Conservation (phyloP, 2,797 vertebrate genomes). For the Sus cebifrons region DNA sequence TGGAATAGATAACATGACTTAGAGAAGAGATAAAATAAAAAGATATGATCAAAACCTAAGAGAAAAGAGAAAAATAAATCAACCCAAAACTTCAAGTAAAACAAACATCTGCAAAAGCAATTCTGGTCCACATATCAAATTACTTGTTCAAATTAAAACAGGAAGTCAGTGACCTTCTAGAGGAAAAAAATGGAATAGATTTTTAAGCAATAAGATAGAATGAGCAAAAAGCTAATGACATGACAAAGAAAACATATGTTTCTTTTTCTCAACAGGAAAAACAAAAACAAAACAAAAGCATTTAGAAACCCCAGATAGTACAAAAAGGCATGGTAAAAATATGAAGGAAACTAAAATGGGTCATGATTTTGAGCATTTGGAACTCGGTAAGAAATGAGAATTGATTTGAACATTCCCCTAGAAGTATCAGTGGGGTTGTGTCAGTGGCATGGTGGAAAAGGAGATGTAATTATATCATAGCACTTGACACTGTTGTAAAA, state of each 20-base stretch:
- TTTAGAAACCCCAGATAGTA: background rate
- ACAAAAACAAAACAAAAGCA: constrained; percentile 24
- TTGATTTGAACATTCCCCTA: background rate
- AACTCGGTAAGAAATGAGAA: background rate
- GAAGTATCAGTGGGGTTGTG: background rate
- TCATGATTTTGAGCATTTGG: background rate
- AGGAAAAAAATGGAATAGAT: constrained; percentile 3
- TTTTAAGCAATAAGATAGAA: constrained; percentile 34
- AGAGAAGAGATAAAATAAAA: background rate
- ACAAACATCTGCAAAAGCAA: background rate
- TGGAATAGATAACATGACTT: background rate
- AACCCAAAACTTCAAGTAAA: background rate
- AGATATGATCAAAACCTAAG: background rate
- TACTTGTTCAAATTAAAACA: constrained; percentile 13
- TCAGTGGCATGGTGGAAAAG: no score
- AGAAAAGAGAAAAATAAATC: background rate
- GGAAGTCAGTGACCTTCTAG: background rate
- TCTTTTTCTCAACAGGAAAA: constrained; percentile 6
- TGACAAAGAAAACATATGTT: constrained; percentile 5
- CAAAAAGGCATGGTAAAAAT: background rate
- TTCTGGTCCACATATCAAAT: background rate
- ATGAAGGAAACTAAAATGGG: background rate
- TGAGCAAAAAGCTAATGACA: background rate
- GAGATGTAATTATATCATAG: background rate
- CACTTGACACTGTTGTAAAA: background rate